These are phyloP conservation scores for Odocoileus virginianus DNA, from an alignment of 2,113 vertebrate genomes.

Conservation along the genomic window DNA sequence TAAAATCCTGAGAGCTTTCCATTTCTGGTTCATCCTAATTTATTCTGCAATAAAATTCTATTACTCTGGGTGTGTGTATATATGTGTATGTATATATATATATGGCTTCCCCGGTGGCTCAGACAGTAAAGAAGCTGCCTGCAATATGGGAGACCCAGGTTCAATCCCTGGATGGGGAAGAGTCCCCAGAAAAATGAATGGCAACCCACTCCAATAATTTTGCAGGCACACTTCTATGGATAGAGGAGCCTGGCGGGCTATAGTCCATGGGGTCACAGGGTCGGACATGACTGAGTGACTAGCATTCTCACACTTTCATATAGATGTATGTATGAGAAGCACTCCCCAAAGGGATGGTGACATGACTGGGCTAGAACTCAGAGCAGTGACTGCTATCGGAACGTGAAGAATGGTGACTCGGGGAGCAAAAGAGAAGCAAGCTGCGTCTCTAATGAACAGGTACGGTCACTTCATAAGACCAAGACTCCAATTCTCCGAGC, in stretches of 20 bases:
- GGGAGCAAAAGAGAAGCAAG: background rate
- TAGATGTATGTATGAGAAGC: background rate
- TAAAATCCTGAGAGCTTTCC: background rate
- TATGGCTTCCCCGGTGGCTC: background rate
- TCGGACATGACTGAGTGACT: background rate
- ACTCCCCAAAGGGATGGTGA: background rate
- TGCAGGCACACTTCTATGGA: background rate
- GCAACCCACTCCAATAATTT: background rate
- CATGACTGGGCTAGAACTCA: rapidly evolving
- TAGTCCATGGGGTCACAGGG: background rate
- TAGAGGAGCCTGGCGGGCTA: background rate
- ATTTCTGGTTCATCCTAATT: background rate
- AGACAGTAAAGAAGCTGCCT: background rate
- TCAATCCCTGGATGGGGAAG: background rate
- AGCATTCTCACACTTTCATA: background rate
- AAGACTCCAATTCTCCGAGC: background rate
- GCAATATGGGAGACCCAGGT: background rate
- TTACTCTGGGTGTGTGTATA: background rate
- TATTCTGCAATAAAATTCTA: background rate
- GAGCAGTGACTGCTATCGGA: rapidly evolving
- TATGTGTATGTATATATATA: too few relatives aligned
- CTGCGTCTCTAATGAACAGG: rapidly evolving
- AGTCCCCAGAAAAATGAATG: background rate
- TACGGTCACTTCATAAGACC: rapidly evolving
- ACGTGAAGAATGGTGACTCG: rapidly evolving